A percentile compares a stretch with the other conserved stretches of the same genome.
Conservation (phyloP, 2,888 invertebrate genomes). For the Drosophila buzzatii region DNA sequence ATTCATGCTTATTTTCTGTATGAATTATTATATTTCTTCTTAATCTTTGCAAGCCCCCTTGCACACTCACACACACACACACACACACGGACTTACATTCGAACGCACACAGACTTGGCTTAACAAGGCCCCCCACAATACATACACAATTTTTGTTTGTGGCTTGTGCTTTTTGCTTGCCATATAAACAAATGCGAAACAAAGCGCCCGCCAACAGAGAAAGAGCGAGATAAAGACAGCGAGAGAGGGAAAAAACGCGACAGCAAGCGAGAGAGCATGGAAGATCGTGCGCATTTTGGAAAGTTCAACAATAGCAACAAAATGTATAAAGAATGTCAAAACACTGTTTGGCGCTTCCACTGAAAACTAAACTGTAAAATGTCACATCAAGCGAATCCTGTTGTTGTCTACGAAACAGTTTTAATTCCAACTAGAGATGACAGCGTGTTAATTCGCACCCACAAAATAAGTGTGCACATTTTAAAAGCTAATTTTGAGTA, state of each 20-base stretch:
- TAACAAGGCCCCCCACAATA: constrained; percentile 14
- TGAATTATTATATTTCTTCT: constrained; percentile 59
- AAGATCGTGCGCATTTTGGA: constrained; percentile 46
- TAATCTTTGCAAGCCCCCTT: constrained; percentile 56
- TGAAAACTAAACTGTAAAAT: constrained; percentile 22
- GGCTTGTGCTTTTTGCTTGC: constrained; percentile 37
- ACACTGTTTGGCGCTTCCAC: constrained; percentile 16
- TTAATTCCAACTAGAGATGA: not conserved
- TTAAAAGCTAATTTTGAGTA: not conserved
- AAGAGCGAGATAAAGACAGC: not conserved
- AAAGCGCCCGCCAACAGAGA: constrained; percentile 44
- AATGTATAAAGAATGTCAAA: constrained; percentile 42
- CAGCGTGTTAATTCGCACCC: not conserved
- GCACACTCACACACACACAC: constrained; percentile 15
- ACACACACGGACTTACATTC: constrained; percentile 6
- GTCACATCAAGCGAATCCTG: constrained; percentile 16
- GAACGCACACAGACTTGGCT: constrained; percentile 15
- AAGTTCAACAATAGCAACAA: constrained; percentile 60
- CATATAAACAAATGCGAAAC: constrained; percentile 68
- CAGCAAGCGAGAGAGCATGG: constrained; percentile 25
- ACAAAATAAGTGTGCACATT: not conserved
- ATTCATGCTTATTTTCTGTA: constrained; percentile 65
- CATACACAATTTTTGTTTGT: constrained; percentile 29
- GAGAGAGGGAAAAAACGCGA: not conserved
- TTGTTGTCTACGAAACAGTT: not conserved